Percentiles rank a stretch among this genome's conserved stretches.
Evolutionary conservation across 1,140 invertebrate genomes (phyloP).

Genomic region (Drosophila micromelanica): DNA sequence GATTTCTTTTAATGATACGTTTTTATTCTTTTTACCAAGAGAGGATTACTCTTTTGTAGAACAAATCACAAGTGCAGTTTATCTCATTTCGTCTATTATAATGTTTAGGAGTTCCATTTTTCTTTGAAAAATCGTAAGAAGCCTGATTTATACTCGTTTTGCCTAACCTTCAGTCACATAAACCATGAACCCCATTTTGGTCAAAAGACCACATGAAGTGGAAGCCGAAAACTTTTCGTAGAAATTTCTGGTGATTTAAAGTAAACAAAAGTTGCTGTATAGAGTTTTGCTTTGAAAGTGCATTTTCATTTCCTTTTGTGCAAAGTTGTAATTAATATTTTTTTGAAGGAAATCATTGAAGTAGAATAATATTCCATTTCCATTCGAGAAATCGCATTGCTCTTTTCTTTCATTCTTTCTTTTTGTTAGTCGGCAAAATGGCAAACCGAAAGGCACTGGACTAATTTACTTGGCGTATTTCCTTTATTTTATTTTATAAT

Average conservation of each 20-base stretch:
- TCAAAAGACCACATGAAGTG: neutral
- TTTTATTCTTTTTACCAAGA: too few species aligned
- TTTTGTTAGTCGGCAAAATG: constrained; percentile 28
- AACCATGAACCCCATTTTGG: neutral
- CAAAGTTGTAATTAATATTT: constrained; percentile 49
- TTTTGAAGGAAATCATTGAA: constrained; percentile 33
- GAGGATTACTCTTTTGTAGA: too few species aligned
- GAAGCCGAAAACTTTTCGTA: neutral
- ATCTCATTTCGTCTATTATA: neutral
- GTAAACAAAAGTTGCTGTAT: constrained; percentile 12
- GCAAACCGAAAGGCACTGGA: constrained; percentile 23
- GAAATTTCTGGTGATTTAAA: constrained; percentile 4
- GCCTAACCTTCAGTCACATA: constrained; percentile 1
- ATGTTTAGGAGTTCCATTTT: too few species aligned
- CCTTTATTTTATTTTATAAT: constrained; percentile 8
- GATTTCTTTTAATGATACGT: too few species aligned
- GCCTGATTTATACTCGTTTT: neutral
- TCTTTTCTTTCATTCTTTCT: constrained; percentile 10
- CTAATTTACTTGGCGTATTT: constrained; percentile 76
- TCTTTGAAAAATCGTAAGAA: neutral
- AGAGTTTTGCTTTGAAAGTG: neutral
- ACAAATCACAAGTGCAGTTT: too few species aligned
- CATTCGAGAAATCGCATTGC: constrained; percentile 23
- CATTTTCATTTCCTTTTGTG: constrained; percentile 6
- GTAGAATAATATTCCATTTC: constrained; percentile 33